These are phyloP conservation scores for Stegodyphus mimosarum DNA, from an alignment of 1,140 invertebrate species.

Conservation along the genomic window DNA sequence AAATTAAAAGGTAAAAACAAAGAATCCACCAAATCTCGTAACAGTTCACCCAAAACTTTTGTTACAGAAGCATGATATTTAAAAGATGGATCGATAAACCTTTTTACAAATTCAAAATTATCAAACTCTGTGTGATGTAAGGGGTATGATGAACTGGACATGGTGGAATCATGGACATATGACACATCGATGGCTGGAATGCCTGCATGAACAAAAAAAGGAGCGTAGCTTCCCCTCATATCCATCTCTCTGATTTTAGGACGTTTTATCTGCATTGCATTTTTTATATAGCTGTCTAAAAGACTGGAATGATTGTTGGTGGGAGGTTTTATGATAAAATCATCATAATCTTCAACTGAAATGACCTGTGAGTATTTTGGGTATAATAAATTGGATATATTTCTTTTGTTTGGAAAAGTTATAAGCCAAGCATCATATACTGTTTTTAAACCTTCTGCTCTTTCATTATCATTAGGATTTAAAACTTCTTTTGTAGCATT, in stretches of 20 bases:
- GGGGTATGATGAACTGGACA: conserved; percentile 63
- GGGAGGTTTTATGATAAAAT: conserved; percentile 27
- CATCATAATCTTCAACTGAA: conserved; percentile 14
- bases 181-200: conserved; percentile 65
- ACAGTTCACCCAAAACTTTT: conserved; percentile 63
- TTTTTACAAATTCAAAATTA: conserved; percentile 65
- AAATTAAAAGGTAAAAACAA: conserved; percentile 66
- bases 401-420: conserved; percentile 59
- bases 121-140: conserved; percentile 67
- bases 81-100: conserved; percentile 66
- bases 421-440: conserved; percentile 67
- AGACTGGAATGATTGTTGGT: conserved; percentile 31
- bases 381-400: conserved; percentile 51
- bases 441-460: conserved; percentile 63
- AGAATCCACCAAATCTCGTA: conserved; percentile 65
- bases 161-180: conserved; percentile 56
- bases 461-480: conserved; percentile 66
- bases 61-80: conserved; percentile 63
- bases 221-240: conserved; percentile 63
- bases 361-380: conserved; percentile 22
- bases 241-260: conserved; percentile 64
- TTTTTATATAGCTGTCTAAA: conserved; percentile 58
- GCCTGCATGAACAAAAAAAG: conserved; percentile 64
- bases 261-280: conserved; percentile 57
- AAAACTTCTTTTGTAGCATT: conserved; percentile 65